Base-by-base conservation (phyloP, 2,113 vertebrate genomes). In the Mionectes macconnelli region DNA sequence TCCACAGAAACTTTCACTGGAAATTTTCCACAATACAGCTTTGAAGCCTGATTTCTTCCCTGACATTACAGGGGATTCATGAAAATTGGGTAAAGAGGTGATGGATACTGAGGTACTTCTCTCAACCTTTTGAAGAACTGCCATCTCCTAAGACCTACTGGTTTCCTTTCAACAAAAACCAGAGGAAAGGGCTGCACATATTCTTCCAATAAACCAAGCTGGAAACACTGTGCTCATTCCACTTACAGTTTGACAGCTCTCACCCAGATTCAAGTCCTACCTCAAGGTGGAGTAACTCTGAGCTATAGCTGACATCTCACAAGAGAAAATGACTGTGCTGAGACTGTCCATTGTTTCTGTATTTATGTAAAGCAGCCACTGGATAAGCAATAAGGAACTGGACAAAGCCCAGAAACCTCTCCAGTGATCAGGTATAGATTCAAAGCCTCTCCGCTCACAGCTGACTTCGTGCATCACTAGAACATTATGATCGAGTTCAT, bases 11-110 rank as follows among this genome's bases (percentile, higher is more conserved):
- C 21, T 57, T 67, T 30, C 53, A 62, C 31, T 47, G 62, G 18
- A 37, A n/a, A 53, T 56, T 63, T 91, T 76, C 22, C 59, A 56
- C 12, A 21, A 72, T 37, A 31, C 8, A 53, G 13, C 42, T 79
- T 31, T 79, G n/a, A 95, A 70, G 60, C 35, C 50, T 55, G 14
- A 70, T 57, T 77, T 84, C 30, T 94, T 82, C 8, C 47, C 53
- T 84, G 18, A 31, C 44, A 52, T 56, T 49, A 63, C 68, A 33
- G 3, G 18, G 33, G 18, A 47, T 23, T 57, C 27, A 33, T 14
- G 28, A 69, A 63, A 68, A 75, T 10, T 4, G 5, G 14, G 31
- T 27, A 35, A 12, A 80, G 24, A 40, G 14, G 30, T 42, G 62
- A 52, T 5, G 63, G 30, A 35, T 25, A 21, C 22, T 40, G 30